Percentiles rank a stretch among this genome's conserved stretches.
phyloP scores from a whole-genome alignment of 2,888 invertebrate genomes.

The Ecdyonurus torrentis region DNA sequence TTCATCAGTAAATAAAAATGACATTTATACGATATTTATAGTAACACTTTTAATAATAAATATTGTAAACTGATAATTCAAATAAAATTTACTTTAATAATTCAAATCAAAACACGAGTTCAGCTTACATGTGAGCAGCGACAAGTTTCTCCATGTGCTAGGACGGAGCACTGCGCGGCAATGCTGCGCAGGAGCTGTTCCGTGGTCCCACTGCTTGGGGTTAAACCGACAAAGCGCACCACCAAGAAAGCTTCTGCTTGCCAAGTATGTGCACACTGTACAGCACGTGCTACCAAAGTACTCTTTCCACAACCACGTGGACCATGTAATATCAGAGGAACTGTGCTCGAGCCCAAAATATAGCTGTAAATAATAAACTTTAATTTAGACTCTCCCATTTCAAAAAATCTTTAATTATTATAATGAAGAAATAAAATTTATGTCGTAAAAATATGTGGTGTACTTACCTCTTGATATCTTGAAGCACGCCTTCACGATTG shows the following conservation, averaged over 20 bases:
- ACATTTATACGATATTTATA: too few species aligned
- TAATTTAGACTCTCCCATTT: background rate
- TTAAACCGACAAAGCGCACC: conserved; percentile 44
- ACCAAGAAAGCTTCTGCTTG: conserved; percentile 20
- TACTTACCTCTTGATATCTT: conserved; percentile 47
- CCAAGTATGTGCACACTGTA: conserved; percentile 27
- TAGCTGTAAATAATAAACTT: conserved; percentile 32
- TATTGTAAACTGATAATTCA: too few species aligned
- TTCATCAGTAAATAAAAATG: too few species aligned
- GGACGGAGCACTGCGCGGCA: conserved; percentile 54
- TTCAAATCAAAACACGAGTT: too few species aligned
- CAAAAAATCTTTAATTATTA: background rate
- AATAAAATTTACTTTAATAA: too few species aligned
- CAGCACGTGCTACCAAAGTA: conserved; percentile 55
- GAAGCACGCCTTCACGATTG: conserved; percentile 47
- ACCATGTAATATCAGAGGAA: conserved; percentile 57
- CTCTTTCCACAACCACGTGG: conserved; percentile 73
- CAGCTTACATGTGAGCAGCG: conserved; percentile 41
- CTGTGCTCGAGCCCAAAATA: conserved; percentile 37
- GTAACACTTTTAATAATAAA: too few species aligned
- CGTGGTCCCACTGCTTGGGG: conserved; percentile 45
- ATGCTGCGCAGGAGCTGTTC: conserved; percentile 58
- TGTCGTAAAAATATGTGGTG: conserved; percentile 21
- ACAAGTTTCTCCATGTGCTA: conserved; percentile 47
- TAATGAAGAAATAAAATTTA: conserved; percentile 5